phyloP scores from a whole-genome alignment of 2,888 invertebrate genomes.

The Hydraecia micacea region DNA sequence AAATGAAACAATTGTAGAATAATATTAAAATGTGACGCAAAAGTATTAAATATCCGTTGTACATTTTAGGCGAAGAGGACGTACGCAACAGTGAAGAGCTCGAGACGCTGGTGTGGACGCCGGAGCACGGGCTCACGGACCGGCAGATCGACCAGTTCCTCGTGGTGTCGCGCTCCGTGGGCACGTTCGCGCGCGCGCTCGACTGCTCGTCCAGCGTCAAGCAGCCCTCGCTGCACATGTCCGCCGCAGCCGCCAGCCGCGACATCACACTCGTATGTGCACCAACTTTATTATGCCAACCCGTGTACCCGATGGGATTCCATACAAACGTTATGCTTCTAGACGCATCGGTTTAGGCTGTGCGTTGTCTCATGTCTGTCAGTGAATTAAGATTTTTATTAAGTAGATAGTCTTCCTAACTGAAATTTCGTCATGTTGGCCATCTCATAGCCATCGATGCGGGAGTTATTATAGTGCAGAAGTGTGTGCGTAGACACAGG shows the following conservation, averaged over 20 bases:
- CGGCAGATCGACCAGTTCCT: slow-evolving; percentile 99
- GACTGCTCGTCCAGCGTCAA: slow-evolving; percentile 99
- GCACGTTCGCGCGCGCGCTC: slow-evolving; percentile 99
- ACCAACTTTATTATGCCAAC: neutral
- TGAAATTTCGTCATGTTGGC: neutral
- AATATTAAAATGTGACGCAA: slow-evolving; percentile 1
- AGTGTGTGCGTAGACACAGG: neutral
- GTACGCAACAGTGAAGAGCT: slow-evolving; percentile 93
- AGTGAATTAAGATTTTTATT: neutral
- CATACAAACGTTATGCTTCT: neutral
- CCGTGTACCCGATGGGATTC: neutral
- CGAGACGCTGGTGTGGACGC: slow-evolving; percentile 98
- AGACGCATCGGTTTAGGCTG: neutral
- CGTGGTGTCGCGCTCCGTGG: slow-evolving; percentile 97
- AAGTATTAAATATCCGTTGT: slow-evolving; percentile 10
- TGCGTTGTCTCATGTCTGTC: neutral
- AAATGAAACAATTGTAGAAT: neutral
- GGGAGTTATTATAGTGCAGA: neutral
- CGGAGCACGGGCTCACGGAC: slow-evolving; percentile 97
- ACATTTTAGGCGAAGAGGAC: slow-evolving; percentile 90
- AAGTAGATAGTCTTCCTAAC: neutral
- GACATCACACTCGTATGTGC: slow-evolving; percentile 97
- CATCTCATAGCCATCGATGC: neutral
- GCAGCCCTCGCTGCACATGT: slow-evolving; percentile 99
- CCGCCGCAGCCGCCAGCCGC: slow-evolving; percentile 99